Conservation (phyloP, 2,797 vertebrate species). For the Galagoides demidoff region DNA sequence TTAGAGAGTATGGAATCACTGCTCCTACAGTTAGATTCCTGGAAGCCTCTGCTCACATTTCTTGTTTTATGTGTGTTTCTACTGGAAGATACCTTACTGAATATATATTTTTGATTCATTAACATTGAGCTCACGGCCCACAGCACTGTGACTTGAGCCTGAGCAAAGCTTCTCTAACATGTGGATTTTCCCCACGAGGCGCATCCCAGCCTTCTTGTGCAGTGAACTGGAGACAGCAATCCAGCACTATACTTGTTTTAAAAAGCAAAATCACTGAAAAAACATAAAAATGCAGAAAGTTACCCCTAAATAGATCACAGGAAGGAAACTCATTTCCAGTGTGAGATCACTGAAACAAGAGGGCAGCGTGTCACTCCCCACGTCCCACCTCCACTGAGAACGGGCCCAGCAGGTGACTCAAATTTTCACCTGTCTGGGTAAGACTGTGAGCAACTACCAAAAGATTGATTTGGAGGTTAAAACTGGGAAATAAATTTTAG, state of each 20-base stretch:
- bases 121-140: background rate
- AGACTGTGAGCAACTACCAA: background rate
- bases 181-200: background rate
- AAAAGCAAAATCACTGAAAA: background rate
- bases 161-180: background rate
- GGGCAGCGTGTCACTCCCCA: background rate
- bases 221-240: background rate
- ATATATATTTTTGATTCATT: background rate
- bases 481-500: slow-evolving; percentile 11
- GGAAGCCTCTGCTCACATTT: background rate
- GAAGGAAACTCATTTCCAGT: background rate
- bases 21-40: background rate
- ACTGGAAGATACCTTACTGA: background rate
- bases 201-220: background rate
- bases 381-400: background rate
- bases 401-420: rapidly evolving
- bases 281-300: background rate
- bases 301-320: background rate
- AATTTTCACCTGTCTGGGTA: background rate
- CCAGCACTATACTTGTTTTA: background rate
- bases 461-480: background rate
- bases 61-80: background rate
- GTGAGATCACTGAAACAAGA: background rate
- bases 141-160: background rate
- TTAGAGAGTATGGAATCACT: background rate